Conservation (phyloP, 2,888 invertebrate genomes). For the Diarsia dahlii region DNA sequence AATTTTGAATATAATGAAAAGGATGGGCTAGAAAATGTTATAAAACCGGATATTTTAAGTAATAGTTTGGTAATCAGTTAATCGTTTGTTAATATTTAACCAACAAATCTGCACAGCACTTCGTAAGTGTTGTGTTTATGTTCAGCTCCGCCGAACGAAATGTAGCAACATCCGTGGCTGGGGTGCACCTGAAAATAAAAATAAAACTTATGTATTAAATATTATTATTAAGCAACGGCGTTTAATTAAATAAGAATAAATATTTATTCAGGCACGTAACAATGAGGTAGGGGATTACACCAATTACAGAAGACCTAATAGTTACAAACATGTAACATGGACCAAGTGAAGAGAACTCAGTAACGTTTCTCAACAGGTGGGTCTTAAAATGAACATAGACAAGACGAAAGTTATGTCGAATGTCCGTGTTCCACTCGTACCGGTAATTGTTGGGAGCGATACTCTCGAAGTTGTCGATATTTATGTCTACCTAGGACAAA, state of each 20-base stretch:
- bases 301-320: background rate
- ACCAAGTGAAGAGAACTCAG: background rate
- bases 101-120: conserved; percentile 79
- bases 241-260: too few species aligned
- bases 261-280: background rate
- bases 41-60: background rate
- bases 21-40: background rate
- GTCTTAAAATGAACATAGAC: too few species aligned
- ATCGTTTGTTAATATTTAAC: conserved; percentile 36
- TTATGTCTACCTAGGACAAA: too few species aligned
- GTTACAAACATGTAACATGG: background rate
- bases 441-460: too few species aligned
- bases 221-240: background rate
- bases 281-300: background rate
- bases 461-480: too few species aligned
- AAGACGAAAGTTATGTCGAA: too few species aligned
- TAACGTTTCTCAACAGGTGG: too few species aligned
- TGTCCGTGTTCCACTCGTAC: too few species aligned
- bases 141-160: conserved; percentile 84
- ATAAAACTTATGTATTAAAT: background rate
- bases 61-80: background rate
- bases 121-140: conserved; percentile 81
- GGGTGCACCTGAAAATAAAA: conserved; percentile 81
- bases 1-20: too few species aligned
- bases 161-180: conserved; percentile 84